Evolutionary conservation across 37 sponge, comb jelly and placozoan species (phyloP), one percentile per base, ranked within the genome.

Genomic region (Cliona cf. orientalis): DNA sequence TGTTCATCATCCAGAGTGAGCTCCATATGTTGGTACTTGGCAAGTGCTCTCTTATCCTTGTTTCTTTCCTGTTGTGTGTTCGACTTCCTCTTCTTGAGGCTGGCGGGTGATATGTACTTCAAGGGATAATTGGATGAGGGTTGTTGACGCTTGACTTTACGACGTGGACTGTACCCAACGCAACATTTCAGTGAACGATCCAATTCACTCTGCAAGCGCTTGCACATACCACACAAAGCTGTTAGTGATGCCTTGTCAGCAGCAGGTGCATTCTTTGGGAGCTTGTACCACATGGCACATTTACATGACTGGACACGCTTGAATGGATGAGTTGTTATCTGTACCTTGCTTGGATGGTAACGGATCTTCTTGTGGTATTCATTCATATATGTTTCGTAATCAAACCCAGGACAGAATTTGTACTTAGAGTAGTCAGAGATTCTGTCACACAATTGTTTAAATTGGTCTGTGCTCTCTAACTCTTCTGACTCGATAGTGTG

Each of bases 321-420:
- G 57, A 80, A 19, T 46, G 81, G 81, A 34, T 68, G 22, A 37
- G n/a, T 9, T 2, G 71, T 58, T 22, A n/a, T 38, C 19, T 71
- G 42, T 11, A 80, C 19, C 33, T 42, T 55, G 40, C 69, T 80
- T 11, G 58, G 56, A 45, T 80, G 58, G 53, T 56, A 80, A 33
- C 81, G 58, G 9, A 80, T 68, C 4, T 35, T 59, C 12, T 69
- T 59, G 69, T 25, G 33, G 25, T 80, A 68, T 26, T 49, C 5
- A 1, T n/a, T 46, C 6, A 69, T 32, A 49, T 68, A 55, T 5
- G 17, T 38, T 38, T 60, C 32, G 12, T 33, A 19, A 5, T 78
- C 67, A 38, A 78, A 14, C n/a, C n/a, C n/a, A n/a, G n/a, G n/a
- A n/a, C n/a, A n/a, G n/a, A n/a, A n/a, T n/a, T n/a, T n/a, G n/a